Percentiles rank a stretch among this genome's conserved stretches.
phyloP scores from a whole-genome alignment of 1,140 invertebrate genomes.

The Lycorma delicatula region DNA sequence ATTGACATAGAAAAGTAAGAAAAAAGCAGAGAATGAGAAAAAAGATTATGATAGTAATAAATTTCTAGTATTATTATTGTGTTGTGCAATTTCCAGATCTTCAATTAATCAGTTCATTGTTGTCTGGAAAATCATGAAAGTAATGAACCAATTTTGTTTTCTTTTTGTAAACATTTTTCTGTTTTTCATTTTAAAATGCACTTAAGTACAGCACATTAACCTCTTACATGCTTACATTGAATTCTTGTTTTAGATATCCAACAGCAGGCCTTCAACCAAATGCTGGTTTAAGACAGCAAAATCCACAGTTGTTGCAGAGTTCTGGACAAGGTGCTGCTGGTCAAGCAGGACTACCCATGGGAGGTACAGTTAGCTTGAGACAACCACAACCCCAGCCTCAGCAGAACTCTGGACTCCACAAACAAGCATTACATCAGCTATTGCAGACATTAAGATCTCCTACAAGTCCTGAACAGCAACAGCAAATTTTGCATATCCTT shows the following conservation, averaged over 20 bases:
- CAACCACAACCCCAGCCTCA: slow-evolving; percentile 17
- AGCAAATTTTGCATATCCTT: slow-evolving; percentile 84
- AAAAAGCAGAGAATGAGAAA: no score
- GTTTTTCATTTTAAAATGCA: not conserved
- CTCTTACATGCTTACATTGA: not conserved
- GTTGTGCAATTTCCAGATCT: no score
- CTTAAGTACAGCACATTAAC: not conserved
- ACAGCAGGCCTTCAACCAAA: slow-evolving; percentile 21
- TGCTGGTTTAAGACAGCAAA: slow-evolving; percentile 14
- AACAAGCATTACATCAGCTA: slow-evolving; percentile 79
- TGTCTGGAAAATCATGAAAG: not conserved
- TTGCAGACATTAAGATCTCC: slow-evolving; percentile 83
- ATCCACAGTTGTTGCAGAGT: slow-evolving; percentile 22
- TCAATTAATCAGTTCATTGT: no score
- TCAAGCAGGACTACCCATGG: slow-evolving; percentile 35
- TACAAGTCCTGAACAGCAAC: slow-evolving; percentile 83
- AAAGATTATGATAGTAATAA: no score
- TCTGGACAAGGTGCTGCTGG: slow-evolving; percentile 21
- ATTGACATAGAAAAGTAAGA: no score
- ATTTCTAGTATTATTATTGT: no score
- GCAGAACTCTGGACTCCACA: slow-evolving; percentile 37
- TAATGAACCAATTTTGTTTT: not conserved
- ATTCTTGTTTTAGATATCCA: slow-evolving; percentile 31
- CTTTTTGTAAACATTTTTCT: not conserved
- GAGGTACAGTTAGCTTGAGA: slow-evolving; percentile 33